Conservation (phyloP, 2,113 vertebrate species). For the Rhegmatorhina hoffmannsi region DNA sequence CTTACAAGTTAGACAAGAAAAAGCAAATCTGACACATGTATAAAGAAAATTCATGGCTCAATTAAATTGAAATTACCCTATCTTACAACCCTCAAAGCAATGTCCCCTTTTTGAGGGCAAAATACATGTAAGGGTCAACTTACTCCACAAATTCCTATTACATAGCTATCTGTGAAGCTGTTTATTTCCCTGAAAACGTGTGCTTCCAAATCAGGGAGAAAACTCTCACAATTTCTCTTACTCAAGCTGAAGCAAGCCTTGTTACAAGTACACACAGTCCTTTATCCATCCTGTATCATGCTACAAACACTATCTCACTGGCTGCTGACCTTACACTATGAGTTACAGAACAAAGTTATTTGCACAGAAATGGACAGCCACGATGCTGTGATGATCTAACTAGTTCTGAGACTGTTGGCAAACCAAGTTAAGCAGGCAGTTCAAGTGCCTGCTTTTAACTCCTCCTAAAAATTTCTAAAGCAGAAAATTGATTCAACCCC, state of each 20-base stretch:
- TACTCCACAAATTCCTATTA: neutral
- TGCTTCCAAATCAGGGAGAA: neutral
- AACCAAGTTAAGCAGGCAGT: neutral
- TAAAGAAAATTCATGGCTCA: neutral
- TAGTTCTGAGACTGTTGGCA: neutral
- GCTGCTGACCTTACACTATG: neutral
- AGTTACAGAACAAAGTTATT: neutral
- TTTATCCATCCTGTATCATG: neutral
- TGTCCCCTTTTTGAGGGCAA: neutral
- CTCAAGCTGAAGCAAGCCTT: neutral
- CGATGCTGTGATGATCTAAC: neutral
- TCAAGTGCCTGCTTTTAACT: neutral
- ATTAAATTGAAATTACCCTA: neutral
- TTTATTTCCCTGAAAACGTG: neutral
- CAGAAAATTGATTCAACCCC: neutral
- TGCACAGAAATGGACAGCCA: neutral
- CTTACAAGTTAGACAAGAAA: neutral
- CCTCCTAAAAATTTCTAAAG: neutral
- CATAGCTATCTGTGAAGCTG: neutral
- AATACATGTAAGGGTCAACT: neutral
- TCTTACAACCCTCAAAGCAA: neutral
- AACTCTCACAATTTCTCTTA: neutral
- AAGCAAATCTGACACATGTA: neutral
- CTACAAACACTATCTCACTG: neutral
- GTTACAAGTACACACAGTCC: neutral